Evolutionary conservation across 2,888 invertebrate genomes (phyloP).

Genomic region (Candidula unifasciata): DNA sequence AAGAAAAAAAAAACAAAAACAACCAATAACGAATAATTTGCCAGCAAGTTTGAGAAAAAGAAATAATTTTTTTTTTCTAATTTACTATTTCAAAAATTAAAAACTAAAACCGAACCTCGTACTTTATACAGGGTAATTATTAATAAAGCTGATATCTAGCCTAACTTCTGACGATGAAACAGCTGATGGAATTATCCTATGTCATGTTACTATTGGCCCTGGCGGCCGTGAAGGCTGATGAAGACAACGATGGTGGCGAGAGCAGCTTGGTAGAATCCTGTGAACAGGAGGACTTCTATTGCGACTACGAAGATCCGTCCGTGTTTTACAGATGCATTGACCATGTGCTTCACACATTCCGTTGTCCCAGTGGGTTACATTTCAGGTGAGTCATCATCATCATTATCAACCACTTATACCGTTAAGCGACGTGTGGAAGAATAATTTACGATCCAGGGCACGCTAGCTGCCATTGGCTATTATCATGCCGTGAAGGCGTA

Average conservation of each 20-base stretch:
- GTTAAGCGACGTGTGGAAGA: no score
- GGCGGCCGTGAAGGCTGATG: background rate
- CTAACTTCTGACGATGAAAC: background rate
- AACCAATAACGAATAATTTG: no score
- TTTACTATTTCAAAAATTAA: no score
- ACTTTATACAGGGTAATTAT: background rate
- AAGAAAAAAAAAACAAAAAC: no score
- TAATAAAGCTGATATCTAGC: background rate
- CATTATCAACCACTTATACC: no score
- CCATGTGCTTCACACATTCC: constrained; percentile 50
- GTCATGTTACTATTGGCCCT: background rate
- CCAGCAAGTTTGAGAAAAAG: no score
- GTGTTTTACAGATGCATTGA: constrained; percentile 58
- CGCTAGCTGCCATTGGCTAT: no score
- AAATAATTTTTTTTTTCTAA: no score
- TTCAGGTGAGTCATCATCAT: constrained; percentile 50
- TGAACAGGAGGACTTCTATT: constrained; percentile 56
- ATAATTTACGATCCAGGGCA: no score
- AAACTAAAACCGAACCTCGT: background rate
- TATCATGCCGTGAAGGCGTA: no score
- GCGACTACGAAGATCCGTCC: constrained; percentile 55
- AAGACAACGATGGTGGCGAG: background rate
- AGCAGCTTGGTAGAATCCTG: constrained; percentile 19
- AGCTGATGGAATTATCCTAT: background rate
- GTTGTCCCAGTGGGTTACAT: constrained; percentile 36